These are phyloP conservation scores for Eupithecia dodoneata DNA, from an alignment of 2,888 invertebrate genomes.

Conservation along the genomic window DNA sequence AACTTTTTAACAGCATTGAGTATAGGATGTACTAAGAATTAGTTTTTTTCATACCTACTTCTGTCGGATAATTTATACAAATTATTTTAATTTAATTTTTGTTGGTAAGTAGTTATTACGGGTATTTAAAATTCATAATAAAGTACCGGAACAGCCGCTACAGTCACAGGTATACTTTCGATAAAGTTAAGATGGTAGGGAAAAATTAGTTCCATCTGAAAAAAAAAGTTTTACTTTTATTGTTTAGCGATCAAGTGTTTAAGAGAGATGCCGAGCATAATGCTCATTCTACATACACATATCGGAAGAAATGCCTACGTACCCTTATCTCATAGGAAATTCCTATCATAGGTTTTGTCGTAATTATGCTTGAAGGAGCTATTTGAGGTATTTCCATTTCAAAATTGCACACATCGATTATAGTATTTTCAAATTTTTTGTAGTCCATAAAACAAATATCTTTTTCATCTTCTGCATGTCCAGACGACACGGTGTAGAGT, in stretches of 20 bases:
- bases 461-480: conserved; percentile 64
- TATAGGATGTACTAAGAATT: not conserved
- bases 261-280: too few relatives aligned
- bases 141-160: conserved; percentile 65
- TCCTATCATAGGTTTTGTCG: conserved; percentile 62
- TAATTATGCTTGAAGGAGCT: conserved; percentile 65
- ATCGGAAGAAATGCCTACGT: conserved; percentile 34
- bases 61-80: not conserved
- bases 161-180: conserved; percentile 61
- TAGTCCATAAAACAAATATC: conserved; percentile 56
- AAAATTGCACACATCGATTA: conserved; percentile 59
- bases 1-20: not conserved
- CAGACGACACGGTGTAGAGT: conserved; percentile 62
- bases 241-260: too few relatives aligned
- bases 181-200: conserved; percentile 58
- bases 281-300: not conserved
- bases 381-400: conserved; percentile 68
- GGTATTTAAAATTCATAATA: conserved; percentile 53
- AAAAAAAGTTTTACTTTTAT: conserved; percentile 23
- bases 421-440: conserved; percentile 55
- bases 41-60: not conserved
- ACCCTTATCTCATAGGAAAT: conserved; percentile 70
- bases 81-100: not conserved
- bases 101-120: not conserved
- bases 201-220: conserved; percentile 62